Conservation (phyloP, 2,888 invertebrate genomes). For the Catocala fraxini region DNA sequence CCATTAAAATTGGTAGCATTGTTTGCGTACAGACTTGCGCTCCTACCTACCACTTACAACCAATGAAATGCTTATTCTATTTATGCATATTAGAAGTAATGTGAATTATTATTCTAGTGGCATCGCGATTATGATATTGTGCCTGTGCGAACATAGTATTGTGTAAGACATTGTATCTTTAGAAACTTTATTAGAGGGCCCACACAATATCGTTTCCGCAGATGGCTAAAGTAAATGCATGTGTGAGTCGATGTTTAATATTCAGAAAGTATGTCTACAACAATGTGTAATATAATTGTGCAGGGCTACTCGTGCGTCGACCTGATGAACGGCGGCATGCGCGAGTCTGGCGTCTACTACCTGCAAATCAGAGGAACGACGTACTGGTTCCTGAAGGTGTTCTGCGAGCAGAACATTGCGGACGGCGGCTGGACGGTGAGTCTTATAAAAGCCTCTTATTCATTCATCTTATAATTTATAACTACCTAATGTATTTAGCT, state of each 20-base stretch:
- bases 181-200: slow-evolving; percentile 26
- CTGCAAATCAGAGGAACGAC: slow-evolving; percentile 96
- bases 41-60: slow-evolving; percentile 14
- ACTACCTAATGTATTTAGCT: not conserved
- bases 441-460: slow-evolving; percentile 1
- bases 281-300: slow-evolving; percentile 57
- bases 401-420: slow-evolving; percentile 95
- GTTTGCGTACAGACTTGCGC: slow-evolving; percentile 28
- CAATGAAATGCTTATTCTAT: slow-evolving; percentile 37
- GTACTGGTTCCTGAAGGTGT: slow-evolving; percentile 97
- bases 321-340: slow-evolving; percentile 94
- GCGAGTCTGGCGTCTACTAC: slow-evolving; percentile 95
- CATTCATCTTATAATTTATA: not conserved
- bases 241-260: slow-evolving; percentile 17
- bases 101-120: slow-evolving; percentile 46
- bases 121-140: slow-evolving; percentile 47
- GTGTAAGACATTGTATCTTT: slow-evolving; percentile 30
- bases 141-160: slow-evolving; percentile 45
- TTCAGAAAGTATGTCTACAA: slow-evolving; percentile 33
- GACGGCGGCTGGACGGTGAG: slow-evolving; percentile 98
- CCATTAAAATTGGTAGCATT: slow-evolving; percentile 51
- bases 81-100: slow-evolving; percentile 30
- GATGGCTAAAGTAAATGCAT: slow-evolving; percentile 27
- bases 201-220: slow-evolving; percentile 31
- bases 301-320: slow-evolving; percentile 97